Base-by-base conservation (phyloP, 2,113 vertebrate genomes). In the Forbesichthys papilliferus region DNA sequence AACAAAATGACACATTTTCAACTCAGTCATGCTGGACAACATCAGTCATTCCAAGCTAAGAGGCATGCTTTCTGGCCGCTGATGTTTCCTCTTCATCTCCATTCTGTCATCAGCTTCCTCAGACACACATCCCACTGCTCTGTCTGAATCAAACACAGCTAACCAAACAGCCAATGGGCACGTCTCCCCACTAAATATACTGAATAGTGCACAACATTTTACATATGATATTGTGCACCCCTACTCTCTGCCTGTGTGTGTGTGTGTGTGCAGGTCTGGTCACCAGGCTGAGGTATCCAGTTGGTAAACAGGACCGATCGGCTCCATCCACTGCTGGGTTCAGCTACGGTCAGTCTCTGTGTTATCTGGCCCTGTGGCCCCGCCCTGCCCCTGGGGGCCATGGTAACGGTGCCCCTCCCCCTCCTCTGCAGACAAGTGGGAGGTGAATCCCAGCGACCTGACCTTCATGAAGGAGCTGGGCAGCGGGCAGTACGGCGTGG, bases 381-480 rank as follows among this genome's bases (percentile, higher is more conserved):
- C 20, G 20, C 20, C 20, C 20, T 20, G 20, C 20, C 20, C 36
- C 36, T 42, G 4, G 36, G 1, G 36, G 3, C 7, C 36, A 42
- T 42, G 36, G 36, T 7, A 42, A 42, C 36, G 0, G 36, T 42
- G 11, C 9, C 10, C 61, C 12, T 27, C 47, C 42, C 33, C 55
- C 12, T 36, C 12, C 3, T 12, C n/a, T 66, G 3, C 27, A 87
- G 86, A 85, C 33, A 82, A 84, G 69, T 87, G 86, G 86, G 86
- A 86, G 94, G 97, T 99, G 55, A 93, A 97, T 52, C 96, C 95
- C 3, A 92, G 93, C 0, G 96, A 99, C 71, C 86, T 99, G 87
- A 98, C 96, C 0, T 95, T 98, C 72, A 96, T 98, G 96, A 92
- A 96, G 83, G 98, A 98, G 76, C 64, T 99, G 77, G 96, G 97